Evolutionary conservation across 2,113 vertebrate genomes (phyloP).

Genomic region (Caretta caretta): DNA sequence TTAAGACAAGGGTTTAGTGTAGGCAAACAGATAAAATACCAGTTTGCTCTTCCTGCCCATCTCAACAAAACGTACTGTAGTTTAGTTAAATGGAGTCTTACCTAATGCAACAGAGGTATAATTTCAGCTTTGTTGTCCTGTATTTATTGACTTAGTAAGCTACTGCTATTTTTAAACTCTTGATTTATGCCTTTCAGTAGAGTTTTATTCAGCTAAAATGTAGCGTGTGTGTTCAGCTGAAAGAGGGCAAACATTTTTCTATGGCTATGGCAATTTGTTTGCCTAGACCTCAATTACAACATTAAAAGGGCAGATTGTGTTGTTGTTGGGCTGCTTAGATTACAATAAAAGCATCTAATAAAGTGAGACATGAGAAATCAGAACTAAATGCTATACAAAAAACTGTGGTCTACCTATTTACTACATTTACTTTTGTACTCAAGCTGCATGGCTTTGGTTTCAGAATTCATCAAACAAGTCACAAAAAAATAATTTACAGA

Average conservation of each 20-base stretch:
- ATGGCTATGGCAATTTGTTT: conserved; percentile 5
- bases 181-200: conserved; percentile 38
- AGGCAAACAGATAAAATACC: background rate
- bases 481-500: conserved; percentile 8
- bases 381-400: background rate
- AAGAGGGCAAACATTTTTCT: conserved; percentile 35
- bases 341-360: conserved; percentile 41
- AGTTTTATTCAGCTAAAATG: conserved; percentile 49
- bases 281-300: conserved; percentile 52
- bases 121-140: background rate
- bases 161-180: conserved; percentile 20
- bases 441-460: conserved; percentile 12
- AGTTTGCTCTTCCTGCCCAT: background rate
- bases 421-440: conserved; percentile 28
- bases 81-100: background rate
- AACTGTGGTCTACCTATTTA: background rate
- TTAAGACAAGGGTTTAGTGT: background rate
- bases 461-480: conserved; percentile 2
- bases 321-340: conserved; percentile 15
- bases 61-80: background rate
- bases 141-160: conserved; percentile 31
- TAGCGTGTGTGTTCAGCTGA: conserved; percentile 54
- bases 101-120: background rate
- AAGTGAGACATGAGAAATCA: conserved; percentile 9
- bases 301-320: conserved; percentile 30